Evolutionary conservation across 1,140 invertebrate genomes (phyloP).

Genomic region (Heliconius hermathena): DNA sequence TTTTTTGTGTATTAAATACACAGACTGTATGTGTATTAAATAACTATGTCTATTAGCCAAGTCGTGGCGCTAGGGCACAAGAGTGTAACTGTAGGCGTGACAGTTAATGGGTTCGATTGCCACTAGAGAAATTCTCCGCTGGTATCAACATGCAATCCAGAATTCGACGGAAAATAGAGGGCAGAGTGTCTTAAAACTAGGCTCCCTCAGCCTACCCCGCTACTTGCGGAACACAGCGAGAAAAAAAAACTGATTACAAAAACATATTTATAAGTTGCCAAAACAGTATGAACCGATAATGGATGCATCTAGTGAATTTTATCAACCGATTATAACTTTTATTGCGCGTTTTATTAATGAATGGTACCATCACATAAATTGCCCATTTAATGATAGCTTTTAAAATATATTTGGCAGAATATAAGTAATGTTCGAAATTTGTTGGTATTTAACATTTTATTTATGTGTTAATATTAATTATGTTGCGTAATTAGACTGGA

Average conservation of each 20-base stretch:
- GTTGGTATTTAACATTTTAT: slow-evolving; percentile 11
- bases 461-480: slow-evolving; percentile 6
- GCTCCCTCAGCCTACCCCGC: too few relatives aligned
- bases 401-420: slow-evolving; percentile 16
- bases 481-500: neutral
- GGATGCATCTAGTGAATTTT: slow-evolving; percentile 18
- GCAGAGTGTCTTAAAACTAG: neutral
- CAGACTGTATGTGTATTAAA: too few relatives aligned
- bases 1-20: too few relatives aligned
- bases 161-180: too few relatives aligned
- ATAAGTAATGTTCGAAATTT: slow-evolving; percentile 6
- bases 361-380: slow-evolving; percentile 22
- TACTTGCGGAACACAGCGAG: too few relatives aligned
- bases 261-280: slow-evolving; percentile 13
- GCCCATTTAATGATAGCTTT: slow-evolving; percentile 12
- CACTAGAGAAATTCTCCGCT: too few relatives aligned
- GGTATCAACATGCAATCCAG: too few relatives aligned
- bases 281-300: slow-evolving; percentile 17
- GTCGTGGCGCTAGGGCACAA: too few relatives aligned
- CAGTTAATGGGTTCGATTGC: too few relatives aligned
- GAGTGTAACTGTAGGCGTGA: too few relatives aligned
- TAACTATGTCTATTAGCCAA: too few relatives aligned
- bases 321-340: slow-evolving; percentile 25
- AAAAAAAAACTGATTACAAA: neutral
- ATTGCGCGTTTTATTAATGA: slow-evolving; percentile 24